These are phyloP conservation scores for Xyrauchen texanus DNA, from an alignment of 2,113 vertebrate genomes.

Conservation along the genomic window DNA sequence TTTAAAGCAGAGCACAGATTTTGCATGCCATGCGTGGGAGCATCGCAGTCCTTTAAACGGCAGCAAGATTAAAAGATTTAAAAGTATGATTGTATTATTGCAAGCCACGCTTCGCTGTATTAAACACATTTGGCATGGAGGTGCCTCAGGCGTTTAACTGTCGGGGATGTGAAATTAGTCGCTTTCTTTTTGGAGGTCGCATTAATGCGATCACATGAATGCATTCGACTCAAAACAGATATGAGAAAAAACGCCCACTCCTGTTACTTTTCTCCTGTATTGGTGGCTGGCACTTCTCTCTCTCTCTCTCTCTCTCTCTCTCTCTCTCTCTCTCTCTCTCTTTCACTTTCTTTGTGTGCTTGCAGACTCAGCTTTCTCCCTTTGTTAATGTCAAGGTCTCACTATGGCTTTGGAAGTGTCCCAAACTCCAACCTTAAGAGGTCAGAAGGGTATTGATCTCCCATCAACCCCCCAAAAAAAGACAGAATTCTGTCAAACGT, in stretches of 20 bases:
- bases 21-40: slow-evolving; percentile 20
- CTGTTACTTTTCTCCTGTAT: slow-evolving; percentile 18
- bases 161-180: slow-evolving; percentile 26
- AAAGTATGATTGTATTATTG: slow-evolving; percentile 31
- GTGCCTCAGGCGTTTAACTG: slow-evolving; percentile 2
- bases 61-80: slow-evolving; percentile 39
- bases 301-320: neutral
- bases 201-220: slow-evolving; percentile 29
- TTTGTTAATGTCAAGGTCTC: slow-evolving; percentile 56
- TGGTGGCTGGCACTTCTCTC: slow-evolving; percentile 20
- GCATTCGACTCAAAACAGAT: slow-evolving; percentile 25
- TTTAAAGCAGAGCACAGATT: slow-evolving; percentile 30
- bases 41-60: slow-evolving; percentile 10
- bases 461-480: neutral
- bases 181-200: slow-evolving; percentile 13
- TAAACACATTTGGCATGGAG: slow-evolving; percentile 20
- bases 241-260: slow-evolving; percentile 23
- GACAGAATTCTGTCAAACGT: neutral
- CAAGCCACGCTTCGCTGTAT: slow-evolving; percentile 1
- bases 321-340: slow-evolving; percentile 2
- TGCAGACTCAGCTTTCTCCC: slow-evolving; percentile 54
- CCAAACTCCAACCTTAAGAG: slow-evolving; percentile 52
- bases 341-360: slow-evolving; percentile 18
- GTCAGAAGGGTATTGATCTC: slow-evolving; percentile 50
- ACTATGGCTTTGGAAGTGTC: slow-evolving; percentile 45